Conservation (phyloP, 2,888 invertebrate genomes). For the Dromius quadrimaculatus region DNA sequence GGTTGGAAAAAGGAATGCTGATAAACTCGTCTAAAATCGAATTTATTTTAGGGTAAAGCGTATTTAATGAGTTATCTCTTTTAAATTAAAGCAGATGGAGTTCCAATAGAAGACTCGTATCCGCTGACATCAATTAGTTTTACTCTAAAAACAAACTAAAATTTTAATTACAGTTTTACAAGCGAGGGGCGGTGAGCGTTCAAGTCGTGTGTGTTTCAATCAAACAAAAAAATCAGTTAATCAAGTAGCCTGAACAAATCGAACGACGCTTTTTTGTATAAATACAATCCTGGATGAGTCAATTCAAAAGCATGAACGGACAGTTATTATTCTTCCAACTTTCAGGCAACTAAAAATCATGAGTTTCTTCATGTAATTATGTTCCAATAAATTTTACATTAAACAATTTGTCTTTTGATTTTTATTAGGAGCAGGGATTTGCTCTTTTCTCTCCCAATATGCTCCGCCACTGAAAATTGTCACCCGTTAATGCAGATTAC, state of each 20-base stretch:
- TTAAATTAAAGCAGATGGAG: background rate
- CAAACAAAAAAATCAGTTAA: conserved; percentile 37
- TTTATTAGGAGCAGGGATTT: background rate
- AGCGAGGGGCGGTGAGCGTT: conserved; percentile 6
- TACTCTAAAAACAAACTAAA: conserved; percentile 20
- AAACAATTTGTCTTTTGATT: too few species aligned
- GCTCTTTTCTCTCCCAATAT: conserved; percentile 3
- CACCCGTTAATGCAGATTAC: conserved; percentile 43
- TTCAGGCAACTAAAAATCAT: too few species aligned
- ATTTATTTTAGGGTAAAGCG: too few species aligned
- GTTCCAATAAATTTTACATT: too few species aligned
- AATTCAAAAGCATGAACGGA: too few species aligned
- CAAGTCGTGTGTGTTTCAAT: conserved; percentile 24
- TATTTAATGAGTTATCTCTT: background rate
- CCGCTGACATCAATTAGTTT: conserved; percentile 21
- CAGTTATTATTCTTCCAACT: too few species aligned
- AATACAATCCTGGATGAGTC: conserved; percentile 23
- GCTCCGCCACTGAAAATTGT: conserved; percentile 17
- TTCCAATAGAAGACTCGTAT: background rate
- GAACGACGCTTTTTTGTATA: conserved; percentile 25
- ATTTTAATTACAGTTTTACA: conserved; percentile 28
- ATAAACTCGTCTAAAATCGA: too few species aligned
- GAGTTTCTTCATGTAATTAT: too few species aligned
- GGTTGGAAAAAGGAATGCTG: too few species aligned
- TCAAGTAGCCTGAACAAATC: conserved; percentile 13